These are phyloP conservation scores for Dinomys branickii DNA, from an alignment of 2,113 vertebrate species.

Conservation along the genomic window DNA sequence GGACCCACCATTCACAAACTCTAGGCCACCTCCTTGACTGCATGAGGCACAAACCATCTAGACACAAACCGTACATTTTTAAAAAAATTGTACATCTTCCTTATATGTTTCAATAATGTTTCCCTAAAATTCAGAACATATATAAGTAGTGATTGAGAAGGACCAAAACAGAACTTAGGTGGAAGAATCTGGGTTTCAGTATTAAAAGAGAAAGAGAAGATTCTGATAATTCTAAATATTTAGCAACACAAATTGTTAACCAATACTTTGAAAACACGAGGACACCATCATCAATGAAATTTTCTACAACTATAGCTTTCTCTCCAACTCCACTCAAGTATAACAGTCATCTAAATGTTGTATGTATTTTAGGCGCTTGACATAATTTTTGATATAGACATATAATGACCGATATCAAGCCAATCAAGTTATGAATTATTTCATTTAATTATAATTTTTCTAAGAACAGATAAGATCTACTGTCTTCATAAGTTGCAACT, in stretches of 20 bases:
- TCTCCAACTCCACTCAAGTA: background rate
- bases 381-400: background rate
- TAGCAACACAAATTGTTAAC: background rate
- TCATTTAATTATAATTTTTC: background rate
- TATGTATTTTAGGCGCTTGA: background rate
- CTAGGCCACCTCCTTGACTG: too few species aligned
- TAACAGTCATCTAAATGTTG: background rate
- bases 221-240: background rate
- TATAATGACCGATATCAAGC: too few species aligned
- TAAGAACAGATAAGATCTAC: background rate
- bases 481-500: background rate
- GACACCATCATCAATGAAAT: background rate
- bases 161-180: background rate
- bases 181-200: background rate
- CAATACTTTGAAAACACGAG: background rate
- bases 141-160: background rate
- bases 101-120: background rate
- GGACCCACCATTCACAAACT: too few species aligned
- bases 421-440: background rate
- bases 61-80: too few species aligned
- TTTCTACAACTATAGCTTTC: background rate
- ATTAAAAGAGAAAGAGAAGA: background rate
- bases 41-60: too few species aligned
- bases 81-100: background rate
- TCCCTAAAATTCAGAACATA: background rate